These are phyloP conservation scores for Heliconius erato DNA, from an alignment of 2,888 invertebrate species.

Conservation along the genomic window DNA sequence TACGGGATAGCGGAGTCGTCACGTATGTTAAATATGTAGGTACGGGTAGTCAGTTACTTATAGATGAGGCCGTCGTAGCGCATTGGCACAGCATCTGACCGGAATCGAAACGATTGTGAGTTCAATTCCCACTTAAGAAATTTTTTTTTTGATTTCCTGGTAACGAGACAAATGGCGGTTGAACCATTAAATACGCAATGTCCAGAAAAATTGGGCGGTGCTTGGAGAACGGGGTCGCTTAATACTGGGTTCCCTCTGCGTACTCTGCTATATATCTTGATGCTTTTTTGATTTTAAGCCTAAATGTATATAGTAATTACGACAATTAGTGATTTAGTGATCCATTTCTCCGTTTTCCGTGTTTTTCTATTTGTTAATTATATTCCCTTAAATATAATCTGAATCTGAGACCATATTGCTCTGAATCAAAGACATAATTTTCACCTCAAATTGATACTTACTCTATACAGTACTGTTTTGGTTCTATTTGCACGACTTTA, in stretches of 20 bases:
- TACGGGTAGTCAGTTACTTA: not conserved
- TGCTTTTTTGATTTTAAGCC: too few species aligned
- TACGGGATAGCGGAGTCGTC: not conserved
- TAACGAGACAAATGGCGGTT: not conserved
- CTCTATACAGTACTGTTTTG: constrained; percentile 69
- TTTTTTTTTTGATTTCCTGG: too few species aligned
- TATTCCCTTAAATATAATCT: too few species aligned
- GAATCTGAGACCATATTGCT: too few species aligned
- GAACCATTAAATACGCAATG: not conserved
- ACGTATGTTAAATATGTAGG: not conserved
- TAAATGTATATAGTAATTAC: too few species aligned
- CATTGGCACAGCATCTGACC: not conserved
- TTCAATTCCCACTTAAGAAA: not conserved
- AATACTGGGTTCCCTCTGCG: not conserved
- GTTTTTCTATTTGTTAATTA: too few species aligned
- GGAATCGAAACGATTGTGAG: not conserved
- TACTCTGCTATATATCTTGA: too few species aligned
- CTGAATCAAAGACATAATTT: not conserved
- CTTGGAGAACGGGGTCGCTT: too few species aligned
- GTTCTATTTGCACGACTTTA: constrained; percentile 53
- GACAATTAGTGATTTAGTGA: too few species aligned
- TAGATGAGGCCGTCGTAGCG: not conserved
- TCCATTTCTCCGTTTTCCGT: too few species aligned
- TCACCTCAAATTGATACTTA: constrained; percentile 55
- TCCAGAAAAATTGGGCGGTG: too few species aligned